Evolutionary conservation across 2,113 vertebrate genomes (phyloP), one percentile per base, ranked within the genome.

Genomic region (Isurus oxyrinchus): DNA sequence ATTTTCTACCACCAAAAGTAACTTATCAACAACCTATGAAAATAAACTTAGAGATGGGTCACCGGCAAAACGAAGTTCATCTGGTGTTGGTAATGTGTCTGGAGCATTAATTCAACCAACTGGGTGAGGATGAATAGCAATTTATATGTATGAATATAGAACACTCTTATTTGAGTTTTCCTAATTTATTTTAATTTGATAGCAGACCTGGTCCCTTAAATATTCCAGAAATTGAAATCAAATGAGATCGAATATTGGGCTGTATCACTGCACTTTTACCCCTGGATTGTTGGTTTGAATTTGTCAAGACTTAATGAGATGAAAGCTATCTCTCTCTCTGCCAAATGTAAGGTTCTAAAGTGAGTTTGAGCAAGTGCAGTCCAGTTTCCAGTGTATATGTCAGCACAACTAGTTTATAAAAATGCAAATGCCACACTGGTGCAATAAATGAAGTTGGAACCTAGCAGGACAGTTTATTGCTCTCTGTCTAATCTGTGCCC

Each of bases 1-100:
- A 7, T 72, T 95, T 72, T 49, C 94, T 95, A 55, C 94, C 66
- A 21, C 94, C 66, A 95, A 95, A 95, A 25, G 66, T 72, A 95
- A 69, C 44, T 27, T 72, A 11, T 27, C 66, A 49, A 25, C 66
- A 72, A 14, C 94, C 94, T 72, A 53, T 72, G 94, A 95, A 72
- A 72, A 95, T 72, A 95, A 95, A 72, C 66, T 95, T 67, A 63
- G 94, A 31, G 66, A 95, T 66, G 94, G 94, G 21, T 95, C 94
- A 72, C 94, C 94, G 11, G 11, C 44, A 95, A 95, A 95, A 67
- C 94, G 94, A 44, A 93, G 59, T 63, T 44, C 59, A 61, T 21
- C 90, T 61, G 55, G 55, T 91, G 13, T 31, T 63, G 90, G 35
- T 63, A 93, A 63, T 63, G 35, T 93, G 35, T 53, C 67, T 67